These are phyloP conservation scores for Phalloptychus januarius DNA, from an alignment of 2,797 vertebrate genomes.

Conservation along the genomic window DNA sequence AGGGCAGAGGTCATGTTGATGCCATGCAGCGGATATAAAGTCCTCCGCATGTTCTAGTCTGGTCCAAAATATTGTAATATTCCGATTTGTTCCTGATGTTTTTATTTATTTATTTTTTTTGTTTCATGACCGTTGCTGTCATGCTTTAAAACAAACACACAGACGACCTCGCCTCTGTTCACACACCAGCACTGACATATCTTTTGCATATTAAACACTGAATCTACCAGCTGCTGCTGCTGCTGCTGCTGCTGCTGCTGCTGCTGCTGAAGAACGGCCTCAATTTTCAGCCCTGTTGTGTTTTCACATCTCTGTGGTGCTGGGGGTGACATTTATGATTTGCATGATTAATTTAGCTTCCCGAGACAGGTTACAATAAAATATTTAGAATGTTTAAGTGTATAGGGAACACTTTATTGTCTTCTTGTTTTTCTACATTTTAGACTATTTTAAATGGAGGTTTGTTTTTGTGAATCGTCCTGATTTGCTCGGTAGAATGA, in stretches of 20 bases:
- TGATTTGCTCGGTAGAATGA: background rate
- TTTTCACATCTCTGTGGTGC: background rate
- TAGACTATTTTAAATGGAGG: background rate
- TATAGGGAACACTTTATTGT: background rate
- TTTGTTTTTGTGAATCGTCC: background rate
- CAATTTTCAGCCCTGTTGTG: background rate
- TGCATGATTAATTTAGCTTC: slow-evolving; percentile 11
- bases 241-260: background rate
- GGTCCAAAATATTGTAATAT: background rate
- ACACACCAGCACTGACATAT: background rate
- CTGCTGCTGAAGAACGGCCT: background rate
- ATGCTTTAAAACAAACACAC: background rate
- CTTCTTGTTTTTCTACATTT: background rate
- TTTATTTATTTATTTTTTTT: no score
- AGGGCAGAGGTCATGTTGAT: slow-evolving; percentile 21
- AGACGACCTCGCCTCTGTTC: background rate
- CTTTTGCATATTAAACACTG: background rate
- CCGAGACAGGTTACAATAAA: background rate
- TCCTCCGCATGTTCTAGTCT: background rate
- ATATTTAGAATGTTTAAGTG: slow-evolving; percentile 4
- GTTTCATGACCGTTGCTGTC: background rate
- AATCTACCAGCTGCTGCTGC: background rate
- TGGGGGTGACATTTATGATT: slow-evolving; percentile 5
- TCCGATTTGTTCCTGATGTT: background rate
- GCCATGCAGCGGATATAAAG: slow-evolving; percentile 14